phyloP scores from a whole-genome alignment of 2,797 vertebrate species.

The Potorous gilbertii region DNA sequence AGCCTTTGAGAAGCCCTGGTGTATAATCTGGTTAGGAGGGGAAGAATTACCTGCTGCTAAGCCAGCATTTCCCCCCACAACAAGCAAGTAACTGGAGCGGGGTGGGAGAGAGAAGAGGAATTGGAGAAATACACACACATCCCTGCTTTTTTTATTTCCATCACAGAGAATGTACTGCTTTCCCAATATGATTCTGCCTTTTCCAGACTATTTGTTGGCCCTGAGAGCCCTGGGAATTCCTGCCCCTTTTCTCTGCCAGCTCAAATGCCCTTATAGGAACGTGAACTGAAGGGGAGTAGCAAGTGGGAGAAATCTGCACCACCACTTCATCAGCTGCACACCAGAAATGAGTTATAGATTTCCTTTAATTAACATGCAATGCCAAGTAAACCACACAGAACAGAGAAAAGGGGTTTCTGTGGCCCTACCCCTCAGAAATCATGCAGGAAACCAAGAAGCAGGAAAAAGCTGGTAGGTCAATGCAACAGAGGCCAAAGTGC shows the following conservation, averaged over 20 bases:
- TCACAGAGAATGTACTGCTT: slow-evolving; percentile 7
- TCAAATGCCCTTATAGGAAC: slow-evolving; percentile 17
- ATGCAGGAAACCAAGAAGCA: not conserved
- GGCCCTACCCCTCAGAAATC: not conserved
- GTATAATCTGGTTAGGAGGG: not conserved
- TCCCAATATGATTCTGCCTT: not conserved
- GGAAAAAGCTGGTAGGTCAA: not conserved
- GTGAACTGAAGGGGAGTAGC: not conserved
- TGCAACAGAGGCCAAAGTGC: not conserved
- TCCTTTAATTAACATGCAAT: not conserved
- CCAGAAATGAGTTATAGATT: not conserved
- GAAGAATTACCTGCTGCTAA: slow-evolving; percentile 32
- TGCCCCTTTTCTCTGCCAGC: not conserved
- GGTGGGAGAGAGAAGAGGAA: not conserved
- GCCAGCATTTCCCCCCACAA: slow-evolving; percentile 16
- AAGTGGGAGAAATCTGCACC: not conserved
- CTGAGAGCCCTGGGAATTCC: not conserved
- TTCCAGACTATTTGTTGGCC: slow-evolving; percentile 23
- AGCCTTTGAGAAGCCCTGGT: not conserved
- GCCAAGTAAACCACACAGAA: not conserved
- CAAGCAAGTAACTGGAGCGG: not conserved
- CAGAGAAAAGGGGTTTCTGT: not conserved
- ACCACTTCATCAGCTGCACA: not conserved
- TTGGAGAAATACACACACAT: not conserved
- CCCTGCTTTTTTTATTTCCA: slow-evolving; percentile 11